phyloP scores from a whole-genome alignment of 2,113 vertebrate genomes.

The Felis chaus region DNA sequence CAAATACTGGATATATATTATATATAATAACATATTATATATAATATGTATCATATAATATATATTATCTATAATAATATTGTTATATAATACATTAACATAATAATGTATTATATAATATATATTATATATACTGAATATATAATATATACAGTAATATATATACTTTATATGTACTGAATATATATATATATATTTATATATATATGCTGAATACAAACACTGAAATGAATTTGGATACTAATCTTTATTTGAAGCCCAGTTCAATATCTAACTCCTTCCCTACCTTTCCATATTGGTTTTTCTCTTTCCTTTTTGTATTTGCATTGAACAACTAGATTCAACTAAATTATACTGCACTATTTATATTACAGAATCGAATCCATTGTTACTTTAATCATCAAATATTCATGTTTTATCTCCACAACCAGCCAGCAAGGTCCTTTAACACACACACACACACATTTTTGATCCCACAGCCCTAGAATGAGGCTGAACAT shows the following conservation, averaged over 20 bases:
- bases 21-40: too few species aligned
- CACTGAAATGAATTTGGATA: neutral
- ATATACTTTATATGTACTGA: too few species aligned
- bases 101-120: too few species aligned
- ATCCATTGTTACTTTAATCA: neutral
- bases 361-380: conserved; percentile 16
- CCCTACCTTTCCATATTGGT: neutral
- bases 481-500: neutral
- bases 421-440: neutral
- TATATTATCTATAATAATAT: too few species aligned
- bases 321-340: neutral
- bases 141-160: too few species aligned
- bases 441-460: neutral
- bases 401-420: neutral
- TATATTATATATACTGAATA: too few species aligned
- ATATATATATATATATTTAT: too few species aligned
- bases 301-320: neutral
- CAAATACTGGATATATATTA: too few species aligned
- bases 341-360: neutral
- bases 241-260: neutral
- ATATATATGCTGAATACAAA: neutral
- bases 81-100: too few species aligned
- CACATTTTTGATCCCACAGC: neutral
- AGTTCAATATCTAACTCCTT: neutral
- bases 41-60: too few species aligned